A percentile compares a stretch with the other conserved stretches of the same genome.
phyloP scores from a whole-genome alignment of 2,797 vertebrate species.

The Siniperca obscura region DNA sequence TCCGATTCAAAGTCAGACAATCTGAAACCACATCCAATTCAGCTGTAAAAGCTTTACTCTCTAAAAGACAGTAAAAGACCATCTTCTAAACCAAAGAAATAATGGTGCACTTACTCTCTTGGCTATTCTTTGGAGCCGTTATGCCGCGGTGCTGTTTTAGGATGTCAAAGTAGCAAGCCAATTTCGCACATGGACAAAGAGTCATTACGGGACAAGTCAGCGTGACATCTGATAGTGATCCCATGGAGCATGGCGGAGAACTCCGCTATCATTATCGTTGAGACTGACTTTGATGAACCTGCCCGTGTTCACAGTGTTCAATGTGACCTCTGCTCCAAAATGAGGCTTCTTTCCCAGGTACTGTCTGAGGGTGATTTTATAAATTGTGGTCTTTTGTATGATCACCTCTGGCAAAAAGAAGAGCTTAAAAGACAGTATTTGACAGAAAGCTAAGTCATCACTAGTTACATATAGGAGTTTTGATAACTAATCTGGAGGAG shows the following conservation, averaged over 20 bases:
- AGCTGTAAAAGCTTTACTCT: conserved; percentile 23
- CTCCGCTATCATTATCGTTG: conserved; percentile 41
- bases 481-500: conserved; percentile 7
- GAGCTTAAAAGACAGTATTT: neutral
- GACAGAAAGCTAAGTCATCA: conserved; percentile 9
- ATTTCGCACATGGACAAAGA: conserved; percentile 67
- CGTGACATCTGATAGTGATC: conserved; percentile 60
- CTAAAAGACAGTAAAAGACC: conserved; percentile 15
- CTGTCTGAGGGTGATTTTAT: conserved; percentile 20
- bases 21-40: conserved; percentile 30
- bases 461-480: neutral
- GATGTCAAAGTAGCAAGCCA: conserved; percentile 60
- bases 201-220: conserved; percentile 60
- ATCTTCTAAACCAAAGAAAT: conserved; percentile 33
- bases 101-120: conserved; percentile 37
- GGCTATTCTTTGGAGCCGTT: conserved; percentile 31
- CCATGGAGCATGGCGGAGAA: conserved; percentile 18
- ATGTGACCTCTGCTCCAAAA: conserved; percentile 51
- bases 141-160: conserved; percentile 38
- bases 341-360: conserved; percentile 10
- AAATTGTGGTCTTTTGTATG: conserved; percentile 36
- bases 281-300: conserved; percentile 48
- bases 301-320: conserved; percentile 5
- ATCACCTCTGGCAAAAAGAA: conserved; percentile 4
- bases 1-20: conserved; percentile 29